phyloP scores from a whole-genome alignment of 1,140 invertebrate species.

The Epicauta chinensis region DNA sequence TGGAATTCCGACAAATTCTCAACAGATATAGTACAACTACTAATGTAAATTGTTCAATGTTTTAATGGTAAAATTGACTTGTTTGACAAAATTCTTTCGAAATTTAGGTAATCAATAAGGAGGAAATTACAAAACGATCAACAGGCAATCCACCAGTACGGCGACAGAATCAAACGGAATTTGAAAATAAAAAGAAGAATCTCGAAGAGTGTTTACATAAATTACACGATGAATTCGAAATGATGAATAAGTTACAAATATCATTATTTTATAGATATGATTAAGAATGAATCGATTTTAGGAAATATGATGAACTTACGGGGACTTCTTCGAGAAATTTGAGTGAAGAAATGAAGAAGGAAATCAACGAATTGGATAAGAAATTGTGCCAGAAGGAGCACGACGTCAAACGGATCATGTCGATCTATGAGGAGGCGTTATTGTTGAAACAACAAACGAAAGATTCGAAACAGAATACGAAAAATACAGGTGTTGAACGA shows the following conservation, averaged over 20 bases:
- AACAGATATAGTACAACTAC: conserved; percentile 21
- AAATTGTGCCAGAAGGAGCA: conserved; percentile 46
- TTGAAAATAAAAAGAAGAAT: conserved; percentile 34
- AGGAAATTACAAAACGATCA: background rate
- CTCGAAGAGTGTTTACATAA: conserved; percentile 43
- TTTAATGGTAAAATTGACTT: conserved; percentile 2
- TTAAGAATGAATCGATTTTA: no score
- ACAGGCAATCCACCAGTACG: conserved; percentile 2
- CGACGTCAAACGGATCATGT: conserved; percentile 47
- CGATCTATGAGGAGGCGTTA: conserved; percentile 48
- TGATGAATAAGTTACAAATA: conserved; percentile 40
- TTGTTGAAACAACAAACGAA: conserved; percentile 46
- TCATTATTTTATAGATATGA: background rate
- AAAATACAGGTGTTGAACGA: conserved; percentile 21
- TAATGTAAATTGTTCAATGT: background rate
- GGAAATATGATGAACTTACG: conserved; percentile 46
- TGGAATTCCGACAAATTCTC: conserved; percentile 30
- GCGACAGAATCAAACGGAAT: background rate
- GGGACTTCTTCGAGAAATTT: conserved; percentile 1
- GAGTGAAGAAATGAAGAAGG: conserved; percentile 28
- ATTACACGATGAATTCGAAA: conserved; percentile 45
- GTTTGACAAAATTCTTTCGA: no score
- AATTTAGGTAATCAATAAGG: no score
- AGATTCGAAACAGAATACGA: conserved; percentile 37
- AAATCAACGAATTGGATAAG: conserved; percentile 32